Conservation (phyloP, 1,140 invertebrate genomes). For the Melanaphis sacchari region DNA sequence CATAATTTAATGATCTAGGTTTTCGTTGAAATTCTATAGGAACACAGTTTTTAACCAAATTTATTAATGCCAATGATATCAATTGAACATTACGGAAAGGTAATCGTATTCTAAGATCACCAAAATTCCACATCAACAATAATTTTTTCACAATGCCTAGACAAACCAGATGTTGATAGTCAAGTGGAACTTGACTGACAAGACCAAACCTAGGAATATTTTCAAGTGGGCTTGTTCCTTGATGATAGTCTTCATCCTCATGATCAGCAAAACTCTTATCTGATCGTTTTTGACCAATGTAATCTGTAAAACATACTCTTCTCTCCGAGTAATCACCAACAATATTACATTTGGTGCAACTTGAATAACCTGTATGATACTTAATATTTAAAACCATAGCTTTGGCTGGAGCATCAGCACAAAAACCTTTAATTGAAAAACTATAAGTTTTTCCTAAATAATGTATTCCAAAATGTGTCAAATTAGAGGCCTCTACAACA, state of each 20-base stretch:
- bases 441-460: conserved; percentile 48
- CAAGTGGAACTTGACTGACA: conserved; percentile 62
- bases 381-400: conserved; percentile 60
- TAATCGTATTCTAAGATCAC: conserved; percentile 17
- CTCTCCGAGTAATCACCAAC: conserved; percentile 60
- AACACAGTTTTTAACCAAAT: conserved; percentile 53
- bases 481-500: conserved; percentile 58
- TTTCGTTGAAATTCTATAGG: conserved; percentile 62
- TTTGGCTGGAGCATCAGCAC: conserved; percentile 61
- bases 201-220: conserved; percentile 52
- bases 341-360: conserved; percentile 61
- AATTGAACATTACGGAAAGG: background rate
- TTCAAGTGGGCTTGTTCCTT: conserved; percentile 61
- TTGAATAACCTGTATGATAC: conserved; percentile 60
- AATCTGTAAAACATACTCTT: conserved; percentile 60
- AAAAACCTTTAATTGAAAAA: conserved; percentile 59
- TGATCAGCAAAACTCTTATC: conserved; percentile 60
- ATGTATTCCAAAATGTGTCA: conserved; percentile 58
- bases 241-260: conserved; percentile 63
- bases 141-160: conserved; percentile 64
- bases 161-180: conserved; percentile 61
- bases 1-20: conserved; percentile 59
- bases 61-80: conserved; percentile 58
- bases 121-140: conserved; percentile 61
- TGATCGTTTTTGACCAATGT: conserved; percentile 59